phyloP scores from a whole-genome alignment of 2,888 invertebrate genomes.

The Agrotis ipsilon region DNA sequence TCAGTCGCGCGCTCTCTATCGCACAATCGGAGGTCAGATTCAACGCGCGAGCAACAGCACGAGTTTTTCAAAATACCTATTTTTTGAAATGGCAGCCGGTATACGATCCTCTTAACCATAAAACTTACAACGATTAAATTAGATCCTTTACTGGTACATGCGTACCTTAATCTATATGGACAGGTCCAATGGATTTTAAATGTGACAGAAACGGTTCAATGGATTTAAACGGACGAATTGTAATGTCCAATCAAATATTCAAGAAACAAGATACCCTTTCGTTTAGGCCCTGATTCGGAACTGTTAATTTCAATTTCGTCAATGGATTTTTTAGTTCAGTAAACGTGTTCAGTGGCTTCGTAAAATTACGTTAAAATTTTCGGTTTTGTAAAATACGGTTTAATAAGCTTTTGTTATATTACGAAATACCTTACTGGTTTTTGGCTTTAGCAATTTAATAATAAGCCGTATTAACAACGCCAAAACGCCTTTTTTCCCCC shows the following conservation, averaged over 20 bases:
- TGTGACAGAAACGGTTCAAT: conserved; percentile 33
- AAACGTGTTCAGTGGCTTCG: conserved; percentile 33
- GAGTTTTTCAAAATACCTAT: too few relatives aligned
- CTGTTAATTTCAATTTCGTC: conserved; percentile 49
- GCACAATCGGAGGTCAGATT: too few relatives aligned
- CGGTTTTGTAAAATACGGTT: background rate
- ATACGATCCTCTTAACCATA: background rate
- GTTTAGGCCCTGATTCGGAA: conserved; percentile 47
- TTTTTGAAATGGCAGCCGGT: too few relatives aligned
- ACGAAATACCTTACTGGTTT: too few relatives aligned
- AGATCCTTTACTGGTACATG: background rate
- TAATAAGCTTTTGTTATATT: background rate
- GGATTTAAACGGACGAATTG: conserved; percentile 49
- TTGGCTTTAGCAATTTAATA: background rate
- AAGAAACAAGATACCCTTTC: conserved; percentile 45
- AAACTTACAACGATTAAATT: conserved; percentile 38
- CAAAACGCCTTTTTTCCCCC: too few relatives aligned
- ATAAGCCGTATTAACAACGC: too few relatives aligned
- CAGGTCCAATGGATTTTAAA: conserved; percentile 49
- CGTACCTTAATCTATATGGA: conserved; percentile 8
- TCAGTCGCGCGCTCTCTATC: too few relatives aligned
- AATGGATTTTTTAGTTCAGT: conserved; percentile 35
- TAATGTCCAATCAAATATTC: conserved; percentile 59
- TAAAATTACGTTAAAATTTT: conserved; percentile 10
- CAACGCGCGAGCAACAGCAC: too few relatives aligned